These are phyloP conservation scores for Drosophila crucigera DNA, from an alignment of 2,888 invertebrate genomes.

Conservation along the genomic window DNA sequence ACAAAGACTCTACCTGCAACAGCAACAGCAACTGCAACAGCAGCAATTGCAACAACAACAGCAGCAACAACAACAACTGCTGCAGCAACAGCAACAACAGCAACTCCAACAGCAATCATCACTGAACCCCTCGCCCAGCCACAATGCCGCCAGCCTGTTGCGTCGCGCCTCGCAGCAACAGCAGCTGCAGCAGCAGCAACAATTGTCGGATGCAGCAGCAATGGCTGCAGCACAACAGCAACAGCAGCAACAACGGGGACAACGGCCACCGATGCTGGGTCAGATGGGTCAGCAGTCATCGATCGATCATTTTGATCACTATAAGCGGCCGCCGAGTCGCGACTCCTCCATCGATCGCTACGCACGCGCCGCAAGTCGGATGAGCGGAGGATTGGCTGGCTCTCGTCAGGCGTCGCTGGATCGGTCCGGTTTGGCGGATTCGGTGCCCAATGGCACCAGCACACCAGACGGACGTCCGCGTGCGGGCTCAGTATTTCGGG, in stretches of 20 bases:
- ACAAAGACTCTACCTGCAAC: constrained; percentile 33
- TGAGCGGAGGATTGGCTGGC: constrained; percentile 86
- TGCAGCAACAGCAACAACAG: constrained; percentile 59
- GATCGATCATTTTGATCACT: constrained; percentile 97
- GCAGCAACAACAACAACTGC: constrained; percentile 56
- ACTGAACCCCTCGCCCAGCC: constrained; percentile 67
- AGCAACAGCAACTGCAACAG: constrained; percentile 59
- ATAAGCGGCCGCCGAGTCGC: constrained; percentile 95
- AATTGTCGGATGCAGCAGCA: constrained; percentile 82
- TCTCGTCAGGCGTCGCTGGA: constrained; percentile 93
- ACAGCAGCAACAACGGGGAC: constrained; percentile 85
- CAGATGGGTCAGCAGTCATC: constrained; percentile 87
- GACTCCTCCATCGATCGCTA: constrained; percentile 94
- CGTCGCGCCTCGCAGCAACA: constrained; percentile 80
- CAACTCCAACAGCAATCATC: constrained; percentile 73
- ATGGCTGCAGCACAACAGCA: constrained; percentile 72
- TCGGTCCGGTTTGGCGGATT: constrained; percentile 85
- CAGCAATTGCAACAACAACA: constrained; percentile 68
- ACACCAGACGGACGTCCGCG: constrained; percentile 84
- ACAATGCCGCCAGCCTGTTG: constrained; percentile 68
- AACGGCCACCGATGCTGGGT: constrained; percentile 86
- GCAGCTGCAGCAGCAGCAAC: constrained; percentile 70
- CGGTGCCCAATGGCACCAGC: constrained; percentile 59
- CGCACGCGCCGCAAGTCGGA: constrained; percentile 89
- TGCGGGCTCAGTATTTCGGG: constrained; percentile 87